Percentiles rank a stretch among this genome's conserved stretches.
phyloP scores from a whole-genome alignment of 2,888 invertebrate species.

The Drosophila antonietae region DNA sequence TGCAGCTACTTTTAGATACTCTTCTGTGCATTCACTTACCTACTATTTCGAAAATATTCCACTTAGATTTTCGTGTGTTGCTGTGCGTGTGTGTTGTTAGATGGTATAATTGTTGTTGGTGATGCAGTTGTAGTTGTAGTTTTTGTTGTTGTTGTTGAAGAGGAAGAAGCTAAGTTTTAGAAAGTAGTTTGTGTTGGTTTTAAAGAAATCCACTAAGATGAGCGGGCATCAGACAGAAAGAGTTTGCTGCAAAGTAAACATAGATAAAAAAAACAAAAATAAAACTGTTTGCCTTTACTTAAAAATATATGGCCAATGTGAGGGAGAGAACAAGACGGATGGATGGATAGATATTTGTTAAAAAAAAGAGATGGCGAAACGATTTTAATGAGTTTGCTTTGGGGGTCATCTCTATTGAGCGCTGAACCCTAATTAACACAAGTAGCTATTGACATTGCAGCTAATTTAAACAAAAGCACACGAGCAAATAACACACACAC shows the following conservation, averaged over 20 bases:
- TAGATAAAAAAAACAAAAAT: constrained; percentile 27
- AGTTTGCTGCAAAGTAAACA: constrained; percentile 65
- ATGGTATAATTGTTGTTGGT: constrained; percentile 27
- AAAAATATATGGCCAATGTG: not conserved
- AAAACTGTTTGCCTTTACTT: constrained; percentile 32
- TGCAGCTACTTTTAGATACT: constrained; percentile 41
- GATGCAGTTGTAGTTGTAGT: constrained; percentile 2
- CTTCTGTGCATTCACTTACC: constrained; percentile 58
- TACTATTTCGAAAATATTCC: constrained; percentile 65
- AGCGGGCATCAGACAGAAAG: constrained; percentile 70
- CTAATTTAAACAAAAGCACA: constrained; percentile 63
- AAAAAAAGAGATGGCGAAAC: constrained; percentile 24
- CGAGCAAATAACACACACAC: constrained; percentile 10
- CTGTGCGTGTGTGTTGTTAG: constrained; percentile 20
- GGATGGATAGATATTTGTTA: constrained; percentile 7
- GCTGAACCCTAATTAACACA: constrained; percentile 46
- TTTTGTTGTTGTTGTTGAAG: constrained; percentile 32
- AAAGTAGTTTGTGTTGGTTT: constrained; percentile 54
- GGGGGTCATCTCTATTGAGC: constrained; percentile 38
- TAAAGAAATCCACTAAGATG: constrained; percentile 71
- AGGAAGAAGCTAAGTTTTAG: constrained; percentile 55
- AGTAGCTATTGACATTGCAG: constrained; percentile 61
- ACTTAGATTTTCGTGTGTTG: constrained; percentile 54
- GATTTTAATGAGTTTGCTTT: constrained; percentile 52
- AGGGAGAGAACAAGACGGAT: not conserved